Conservation (phyloP, 2,797 vertebrate species). For the Phoxinus dragarum region DNA sequence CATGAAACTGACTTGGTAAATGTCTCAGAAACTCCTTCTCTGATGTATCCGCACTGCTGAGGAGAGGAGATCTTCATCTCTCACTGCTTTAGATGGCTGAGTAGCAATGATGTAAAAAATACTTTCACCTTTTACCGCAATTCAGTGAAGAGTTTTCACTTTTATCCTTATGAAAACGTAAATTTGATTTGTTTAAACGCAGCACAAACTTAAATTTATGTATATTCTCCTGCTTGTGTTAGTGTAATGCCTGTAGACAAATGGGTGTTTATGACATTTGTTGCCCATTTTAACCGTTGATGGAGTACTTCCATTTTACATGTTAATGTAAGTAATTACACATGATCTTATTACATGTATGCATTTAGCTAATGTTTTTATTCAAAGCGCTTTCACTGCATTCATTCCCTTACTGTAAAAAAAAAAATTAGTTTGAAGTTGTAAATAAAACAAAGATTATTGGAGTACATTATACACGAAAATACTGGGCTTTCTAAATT, state of each 20-base stretch:
- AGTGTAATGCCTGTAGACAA: background rate
- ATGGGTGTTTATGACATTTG: background rate
- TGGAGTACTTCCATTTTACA: background rate
- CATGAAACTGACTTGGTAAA: conserved; percentile 24
- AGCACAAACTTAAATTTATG: background rate
- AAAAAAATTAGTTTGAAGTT: background rate
- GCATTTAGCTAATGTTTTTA: background rate
- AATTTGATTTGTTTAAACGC: background rate
- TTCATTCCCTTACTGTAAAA: background rate
- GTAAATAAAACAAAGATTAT: background rate
- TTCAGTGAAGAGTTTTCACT: background rate
- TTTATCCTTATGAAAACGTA: background rate
- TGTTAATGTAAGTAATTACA: background rate
- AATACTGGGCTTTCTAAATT: background rate
- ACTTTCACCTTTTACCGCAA: conserved; percentile 6
- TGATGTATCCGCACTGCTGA: conserved; percentile 24
- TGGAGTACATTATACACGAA: background rate
- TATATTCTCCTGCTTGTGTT: background rate
- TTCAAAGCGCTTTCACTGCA: background rate
- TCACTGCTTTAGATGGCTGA: background rate
- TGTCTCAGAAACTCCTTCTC: conserved; percentile 18
- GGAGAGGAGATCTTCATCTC: conserved; percentile 3
- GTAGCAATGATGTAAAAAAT: conserved; percentile 15
- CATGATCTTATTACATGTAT: background rate
- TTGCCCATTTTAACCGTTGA: background rate